Base-by-base conservation (phyloP, 2,113 vertebrate genomes). In the Ifrita kowaldi region DNA sequence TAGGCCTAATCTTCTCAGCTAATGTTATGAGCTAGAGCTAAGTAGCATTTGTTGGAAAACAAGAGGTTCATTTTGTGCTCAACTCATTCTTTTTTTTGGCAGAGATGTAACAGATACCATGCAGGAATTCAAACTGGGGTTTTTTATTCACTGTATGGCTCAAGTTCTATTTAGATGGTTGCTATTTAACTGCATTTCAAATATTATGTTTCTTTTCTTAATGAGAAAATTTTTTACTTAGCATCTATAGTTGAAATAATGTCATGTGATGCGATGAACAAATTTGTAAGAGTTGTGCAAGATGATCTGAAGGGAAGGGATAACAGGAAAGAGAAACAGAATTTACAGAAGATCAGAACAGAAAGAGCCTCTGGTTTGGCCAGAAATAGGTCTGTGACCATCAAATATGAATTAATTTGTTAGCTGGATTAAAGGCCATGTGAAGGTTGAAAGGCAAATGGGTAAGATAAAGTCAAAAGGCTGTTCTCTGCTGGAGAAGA, bases 1-100 rank as follows among this genome's bases (percentile, higher is more conserved):
- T 95, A 95, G 86, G 64, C 63, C 42, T 97, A 69, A 96, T 95
- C 65, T 88, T 92, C 95, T 95, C 87, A 90, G 59, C 87, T 96
- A 70, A 76, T 83, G 39, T 81, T 87, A 73, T 68, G 82, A 97
- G 63, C 76, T 87, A 78, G 59, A 91, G 62, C 68, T 94, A 91
- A 93, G 65, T 68, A 93, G 75, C 46, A 39, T 74, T 93, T 84
- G 37, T 39, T 83, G 67, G 77, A 85, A 87, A 95, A 92, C 50
- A 69, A 92, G 67, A 79, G 59, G 47, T 84, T 88, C 13, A 20
- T 88, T 86, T 71, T 74, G 26, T 41, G 33, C 56, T 90, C 41
- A 85, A 44, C 49, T 95, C 46, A 28, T 79, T 93, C 69, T 92
- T 69, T 91, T 50, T 47, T 74, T 92, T 82, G 62, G 39, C 17